Evolutionary conservation across 2,888 invertebrate species (phyloP).

Genomic region (Baronia brevicornis): DNA sequence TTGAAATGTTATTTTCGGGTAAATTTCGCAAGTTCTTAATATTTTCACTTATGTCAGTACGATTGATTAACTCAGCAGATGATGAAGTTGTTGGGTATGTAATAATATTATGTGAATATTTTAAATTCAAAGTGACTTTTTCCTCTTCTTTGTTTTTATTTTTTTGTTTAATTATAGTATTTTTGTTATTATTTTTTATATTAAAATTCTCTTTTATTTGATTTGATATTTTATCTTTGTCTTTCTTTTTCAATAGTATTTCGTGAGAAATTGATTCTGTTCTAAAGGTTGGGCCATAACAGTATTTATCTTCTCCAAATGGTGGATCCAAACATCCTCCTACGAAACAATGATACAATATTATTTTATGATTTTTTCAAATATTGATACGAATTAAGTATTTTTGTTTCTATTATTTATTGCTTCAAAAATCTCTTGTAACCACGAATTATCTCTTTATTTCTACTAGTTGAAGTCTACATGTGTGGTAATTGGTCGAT

Average conservation of each 20-base stretch:
- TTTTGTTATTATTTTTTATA: conserved; percentile 5
- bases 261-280: conserved; percentile 7
- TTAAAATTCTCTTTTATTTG: conserved; percentile 7
- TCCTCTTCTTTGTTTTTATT: too few relatives aligned
- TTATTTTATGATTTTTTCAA: too few relatives aligned
- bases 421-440: too few relatives aligned
- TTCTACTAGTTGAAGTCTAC: too few relatives aligned
- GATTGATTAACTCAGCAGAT: conserved; percentile 21
- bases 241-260: conserved; percentile 21
- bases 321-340: conserved; percentile 65
- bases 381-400: too few relatives aligned
- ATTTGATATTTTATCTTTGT: conserved; percentile 5
- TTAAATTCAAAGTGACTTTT: conserved; percentile 23
- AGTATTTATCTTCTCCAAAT: conserved; percentile 51
- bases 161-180: conserved; percentile 1
- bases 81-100: conserved; percentile 41
- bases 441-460: too few relatives aligned
- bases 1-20: conserved; percentile 12
- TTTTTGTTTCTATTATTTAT: too few relatives aligned
- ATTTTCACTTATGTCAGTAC: conserved; percentile 21
- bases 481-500: too few relatives aligned
- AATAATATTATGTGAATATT: conserved; percentile 38
- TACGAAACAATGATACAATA: conserved; percentile 27
- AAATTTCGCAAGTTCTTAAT: conserved; percentile 17
- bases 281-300: conserved; percentile 31